Base-by-base conservation (phyloP, 2,113 vertebrate species). In the Ailurus styani region DNA sequence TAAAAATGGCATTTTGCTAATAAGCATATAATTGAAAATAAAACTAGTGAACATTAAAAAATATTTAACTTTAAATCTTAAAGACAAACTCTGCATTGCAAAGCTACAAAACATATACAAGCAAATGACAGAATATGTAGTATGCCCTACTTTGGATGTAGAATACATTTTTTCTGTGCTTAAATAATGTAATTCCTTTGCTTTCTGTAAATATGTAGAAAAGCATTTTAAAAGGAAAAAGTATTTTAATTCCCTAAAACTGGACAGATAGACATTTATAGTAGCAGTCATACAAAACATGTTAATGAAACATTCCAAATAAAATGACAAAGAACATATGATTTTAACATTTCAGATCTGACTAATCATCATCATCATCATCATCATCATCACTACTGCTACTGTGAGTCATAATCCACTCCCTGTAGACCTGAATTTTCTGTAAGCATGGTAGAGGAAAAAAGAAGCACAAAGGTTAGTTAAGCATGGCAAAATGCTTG, bases 391-490 rank as follows among this genome's bases (percentile, higher is more conserved):
- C 96, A 98, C 98, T 98, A 99, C 98, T 99, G 99, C 98, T 99
- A 98, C 87, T 98, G 98, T 97, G 99, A 99, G 97, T 98, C 98
- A 98, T 97, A 99, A 97, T 98, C 99, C 99, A 98, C 97, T 99
- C 98, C 98, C 98, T 99, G 99, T 98, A 98, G 98, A 98, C 98
- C 98, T 99, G 98, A 97, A 98, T 99, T 99, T 99, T 99, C 99
- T 99, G 99, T 98, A 98, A 99, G 99, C 99, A 99, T 98, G 99
- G 98, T 98, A 99, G 99, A 98, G 98, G 99, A 98, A 99, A 99
- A 99, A 98, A 98, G 98, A 98, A 99, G 98, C 97, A 99, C 95
- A 99, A 98, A 97, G 81, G 93, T 98, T 98, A 98, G 96, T 98
- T 97, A 97, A 95, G 83, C 64, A 95, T 95, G 50, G 52, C 12